Evolutionary conservation across 2,113 vertebrate species (phyloP), one percentile per base, ranked within the genome.

Genomic region (Sus scrofa): DNA sequence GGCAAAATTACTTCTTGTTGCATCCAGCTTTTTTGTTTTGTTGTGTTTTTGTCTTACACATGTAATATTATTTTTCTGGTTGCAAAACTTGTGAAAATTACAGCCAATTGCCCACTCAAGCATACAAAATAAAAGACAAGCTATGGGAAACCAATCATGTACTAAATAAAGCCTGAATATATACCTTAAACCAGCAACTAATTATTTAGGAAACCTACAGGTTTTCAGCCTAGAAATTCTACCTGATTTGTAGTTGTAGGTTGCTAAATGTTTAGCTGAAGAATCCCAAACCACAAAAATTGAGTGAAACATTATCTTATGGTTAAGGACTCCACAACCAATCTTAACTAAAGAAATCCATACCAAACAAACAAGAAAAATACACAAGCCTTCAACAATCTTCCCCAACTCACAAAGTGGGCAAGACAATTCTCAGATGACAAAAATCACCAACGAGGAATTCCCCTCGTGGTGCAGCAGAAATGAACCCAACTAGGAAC

Each of bases 151-250:
- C 34, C 77, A 94, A 67, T 20, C 30, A 68, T 30, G 19, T 87
- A 74, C 95, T 87, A 67, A 97, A 75, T 79, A 93, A 91, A 96
- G n/a, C 90, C 56, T 97, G 96, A 97, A 91, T 93, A 90, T 70
- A 44, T 96, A 89, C 89, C 97, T 98, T 91, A 97, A 97, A 96
- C 68, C 67, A 94, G 58, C 30, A 34, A 63, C 9, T 71, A 88
- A 96, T 97, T 60, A 95, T 97, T 97, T 91, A 92, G 96, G 95
- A 96, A 98, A 70, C 16, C 94, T 89, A 83, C 22, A 96, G 87
- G 52, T 75, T 44, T 91, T 89, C 89, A 85, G 77, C 15, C 58
- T 95, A 92, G 78, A 97, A 73, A 97, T 85, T 94, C 63, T 90
- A 85, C 52, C 32, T 96, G 87, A 1, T 24, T 65, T 24, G 50